Conservation (phyloP, 2,797 vertebrate genomes). For the Rhinoraja longicauda region DNA sequence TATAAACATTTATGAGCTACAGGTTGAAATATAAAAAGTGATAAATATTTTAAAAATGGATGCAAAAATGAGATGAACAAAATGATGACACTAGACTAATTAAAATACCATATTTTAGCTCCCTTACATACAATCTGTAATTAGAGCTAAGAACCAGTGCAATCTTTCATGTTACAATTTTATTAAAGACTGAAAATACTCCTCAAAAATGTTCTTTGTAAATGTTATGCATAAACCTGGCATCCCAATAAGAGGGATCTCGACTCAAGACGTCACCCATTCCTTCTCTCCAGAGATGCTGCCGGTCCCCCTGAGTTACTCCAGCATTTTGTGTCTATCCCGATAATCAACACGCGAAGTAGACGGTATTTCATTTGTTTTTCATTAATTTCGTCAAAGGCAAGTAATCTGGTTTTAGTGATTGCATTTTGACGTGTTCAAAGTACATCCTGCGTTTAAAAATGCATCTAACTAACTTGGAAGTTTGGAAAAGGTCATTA, state of each 20-base stretch:
- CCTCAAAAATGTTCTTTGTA: not conserved
- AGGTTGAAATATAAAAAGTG: not conserved
- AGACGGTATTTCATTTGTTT: not conserved
- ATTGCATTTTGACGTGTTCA: not conserved
- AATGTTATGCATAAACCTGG: not conserved
- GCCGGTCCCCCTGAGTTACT: too few species aligned
- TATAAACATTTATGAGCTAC: not conserved
- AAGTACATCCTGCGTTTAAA: not conserved
- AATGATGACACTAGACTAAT: not conserved
- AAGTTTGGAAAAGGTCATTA: slow-evolving; percentile 47
- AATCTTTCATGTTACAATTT: too few species aligned
- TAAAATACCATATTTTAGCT: not conserved
- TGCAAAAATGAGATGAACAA: not conserved
- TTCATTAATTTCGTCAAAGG: not conserved
- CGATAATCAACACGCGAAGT: not conserved
- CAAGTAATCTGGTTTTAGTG: not conserved
- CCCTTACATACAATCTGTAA: not conserved
- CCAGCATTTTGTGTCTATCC: too few species aligned
- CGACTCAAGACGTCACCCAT: too few species aligned
- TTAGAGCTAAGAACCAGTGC: not conserved
- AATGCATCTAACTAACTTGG: not conserved
- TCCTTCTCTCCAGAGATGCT: too few species aligned
- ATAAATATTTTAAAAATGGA: not conserved
- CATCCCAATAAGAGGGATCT: not conserved
- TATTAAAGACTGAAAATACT: not conserved